Evolutionary conservation across 2,888 invertebrate species (phyloP).

Genomic region (Hirtodrosophila confusa): DNA sequence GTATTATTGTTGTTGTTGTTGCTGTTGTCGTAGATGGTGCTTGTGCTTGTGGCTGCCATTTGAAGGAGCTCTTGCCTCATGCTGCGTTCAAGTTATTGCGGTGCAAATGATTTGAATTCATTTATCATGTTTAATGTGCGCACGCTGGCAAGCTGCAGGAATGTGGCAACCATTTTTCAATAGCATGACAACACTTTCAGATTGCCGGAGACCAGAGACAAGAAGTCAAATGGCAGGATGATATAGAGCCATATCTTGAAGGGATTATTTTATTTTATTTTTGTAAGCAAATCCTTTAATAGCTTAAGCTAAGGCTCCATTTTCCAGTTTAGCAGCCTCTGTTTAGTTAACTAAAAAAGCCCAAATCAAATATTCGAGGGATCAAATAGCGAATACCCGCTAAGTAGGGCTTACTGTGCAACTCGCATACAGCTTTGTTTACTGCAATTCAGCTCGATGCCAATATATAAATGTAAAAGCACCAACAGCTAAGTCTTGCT

Average conservation of each 20-base stretch:
- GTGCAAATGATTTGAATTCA: slow-evolving; percentile 74
- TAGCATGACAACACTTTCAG: slow-evolving; percentile 50
- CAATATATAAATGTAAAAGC: slow-evolving; percentile 3
- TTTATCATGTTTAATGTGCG: slow-evolving; percentile 74
- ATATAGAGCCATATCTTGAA: slow-evolving; percentile 22
- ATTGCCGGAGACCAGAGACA: slow-evolving; percentile 17
- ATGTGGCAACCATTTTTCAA: slow-evolving; percentile 64
- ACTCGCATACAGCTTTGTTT: not conserved
- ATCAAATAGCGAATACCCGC: too few relatives aligned
- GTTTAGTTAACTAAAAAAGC: too few relatives aligned
- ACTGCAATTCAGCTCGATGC: not conserved
- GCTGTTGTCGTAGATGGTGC: slow-evolving; percentile 12
- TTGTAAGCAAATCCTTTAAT: not conserved
- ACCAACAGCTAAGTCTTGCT: slow-evolving; percentile 22
- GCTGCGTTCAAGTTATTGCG: slow-evolving; percentile 61
- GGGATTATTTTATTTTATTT: not conserved
- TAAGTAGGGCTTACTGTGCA: not conserved
- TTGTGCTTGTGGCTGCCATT: slow-evolving; percentile 10
- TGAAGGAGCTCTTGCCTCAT: slow-evolving; percentile 16
- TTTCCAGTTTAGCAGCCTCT: too few relatives aligned
- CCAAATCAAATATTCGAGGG: too few relatives aligned
- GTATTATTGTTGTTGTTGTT: not conserved
- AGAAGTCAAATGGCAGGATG: slow-evolving; percentile 34
- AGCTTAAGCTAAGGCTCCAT: too few relatives aligned
- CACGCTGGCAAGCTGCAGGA: slow-evolving; percentile 47